phyloP scores from a whole-genome alignment of 2,113 vertebrate genomes.

The Athene cunicularia region DNA sequence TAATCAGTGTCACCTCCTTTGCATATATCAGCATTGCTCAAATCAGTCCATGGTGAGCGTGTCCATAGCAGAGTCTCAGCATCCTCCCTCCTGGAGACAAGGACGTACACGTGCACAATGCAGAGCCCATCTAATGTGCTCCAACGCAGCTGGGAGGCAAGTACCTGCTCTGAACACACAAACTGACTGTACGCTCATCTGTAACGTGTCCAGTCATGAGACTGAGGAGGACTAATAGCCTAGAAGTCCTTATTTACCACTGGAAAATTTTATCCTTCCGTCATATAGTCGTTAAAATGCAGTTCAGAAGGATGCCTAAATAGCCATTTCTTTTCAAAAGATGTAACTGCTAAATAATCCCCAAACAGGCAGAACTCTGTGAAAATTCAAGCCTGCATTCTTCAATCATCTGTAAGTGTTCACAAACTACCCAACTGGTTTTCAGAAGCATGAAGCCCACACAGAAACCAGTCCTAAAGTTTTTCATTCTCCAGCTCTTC shows the following conservation, averaged over 20 bases:
- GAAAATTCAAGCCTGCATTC: background rate
- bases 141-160: background rate
- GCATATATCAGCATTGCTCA: background rate
- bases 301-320: background rate
- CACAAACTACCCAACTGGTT: background rate
- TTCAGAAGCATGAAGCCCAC: background rate
- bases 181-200: background rate
- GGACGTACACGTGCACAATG: background rate
- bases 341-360: background rate
- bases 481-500: background rate
- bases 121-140: background rate
- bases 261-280: background rate
- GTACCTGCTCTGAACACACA: background rate
- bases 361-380: background rate
- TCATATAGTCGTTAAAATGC: background rate
- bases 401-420: background rate
- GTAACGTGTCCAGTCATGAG: fast-evolving
- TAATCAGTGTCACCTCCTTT: background rate
- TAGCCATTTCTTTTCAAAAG: background rate
- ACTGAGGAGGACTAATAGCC: background rate
- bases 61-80: background rate
- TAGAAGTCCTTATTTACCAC: background rate
- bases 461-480: background rate
- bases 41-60: background rate
- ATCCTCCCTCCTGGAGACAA: background rate